Conservation (phyloP, 2,797 vertebrate genomes). For the Oryzias dopingdopingensis region DNA sequence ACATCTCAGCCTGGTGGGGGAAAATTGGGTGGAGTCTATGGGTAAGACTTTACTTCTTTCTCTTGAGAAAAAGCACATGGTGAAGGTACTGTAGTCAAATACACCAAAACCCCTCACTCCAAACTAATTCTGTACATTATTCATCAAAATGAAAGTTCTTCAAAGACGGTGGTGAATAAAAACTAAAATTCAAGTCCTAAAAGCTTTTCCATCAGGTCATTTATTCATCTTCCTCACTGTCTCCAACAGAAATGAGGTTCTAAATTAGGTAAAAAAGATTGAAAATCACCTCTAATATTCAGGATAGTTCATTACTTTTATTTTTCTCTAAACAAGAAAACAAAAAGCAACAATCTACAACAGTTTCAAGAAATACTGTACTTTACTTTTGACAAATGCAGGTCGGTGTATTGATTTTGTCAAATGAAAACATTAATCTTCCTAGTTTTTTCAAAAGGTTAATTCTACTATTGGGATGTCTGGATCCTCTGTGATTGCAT, state of each 20-base stretch:
- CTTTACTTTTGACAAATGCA: too few relatives aligned
- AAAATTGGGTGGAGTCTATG: slow-evolving; percentile 46
- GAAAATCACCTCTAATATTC: too few relatives aligned
- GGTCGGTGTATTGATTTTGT: too few relatives aligned
- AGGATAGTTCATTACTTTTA: too few relatives aligned
- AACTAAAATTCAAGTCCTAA: neutral
- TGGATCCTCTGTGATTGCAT: neutral
- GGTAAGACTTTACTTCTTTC: slow-evolving; percentile 37
- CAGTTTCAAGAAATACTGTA: too few relatives aligned
- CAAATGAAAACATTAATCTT: neutral
- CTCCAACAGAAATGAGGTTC: too few relatives aligned
- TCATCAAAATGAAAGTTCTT: slow-evolving; percentile 8
- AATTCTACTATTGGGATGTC: neutral
- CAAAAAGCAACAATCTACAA: too few relatives aligned
- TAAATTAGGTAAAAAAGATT: too few relatives aligned
- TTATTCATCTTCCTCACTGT: too few relatives aligned
- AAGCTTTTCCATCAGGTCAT: neutral
- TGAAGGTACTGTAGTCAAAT: slow-evolving; percentile 7
- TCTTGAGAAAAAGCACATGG: slow-evolving; percentile 35
- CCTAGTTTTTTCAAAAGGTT: neutral
- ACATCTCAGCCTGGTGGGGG: slow-evolving; percentile 20
- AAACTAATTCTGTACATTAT: slow-evolving; percentile 10
- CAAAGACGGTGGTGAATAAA: neutral
- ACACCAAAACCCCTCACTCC: slow-evolving; percentile 17
- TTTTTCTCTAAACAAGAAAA: too few relatives aligned